Evolutionary conservation across 2,113 vertebrate species (phyloP), one percentile per base, ranked within the genome.

Genomic region (Xiphophorus couchianus): DNA sequence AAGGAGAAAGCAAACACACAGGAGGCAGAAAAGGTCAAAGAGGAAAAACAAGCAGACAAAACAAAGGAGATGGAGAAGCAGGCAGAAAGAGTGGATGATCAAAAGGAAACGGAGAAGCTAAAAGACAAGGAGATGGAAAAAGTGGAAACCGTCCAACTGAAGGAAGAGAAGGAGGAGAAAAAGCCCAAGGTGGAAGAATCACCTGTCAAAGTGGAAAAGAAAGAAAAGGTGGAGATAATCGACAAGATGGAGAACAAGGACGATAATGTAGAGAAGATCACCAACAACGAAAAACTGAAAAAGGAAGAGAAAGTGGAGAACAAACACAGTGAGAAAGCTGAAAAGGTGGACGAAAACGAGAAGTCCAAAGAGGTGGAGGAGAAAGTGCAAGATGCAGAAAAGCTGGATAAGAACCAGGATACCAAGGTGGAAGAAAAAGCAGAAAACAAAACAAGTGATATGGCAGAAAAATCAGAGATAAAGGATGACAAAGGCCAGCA

Each of bases 401-500:
- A 72, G 61, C 44, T 67, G 29, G 68, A 80, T 7, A 76, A 81
- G 37, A 37, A 37, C 1, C 79, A 89, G 28, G 81, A 81, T 44
- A 44, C 30, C 54, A 60, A 69, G n/a, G 62, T 29, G 74, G 64
- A 80, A 69, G 71, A 79, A 28, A 74, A 75, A 17, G 42, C 76
- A 1, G 85, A 85, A 31, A 66, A 80, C n/a, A 83, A 82, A 68
- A 62, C 71, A 22, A 35, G 39, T 5, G 83, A 91, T 25, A 78
- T 78, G 69, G 2, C 39, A 1, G 79, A 88, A 30, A 79, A 80
- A 33, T 27, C 29, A 0, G 86, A 91, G 33, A 44, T 31, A 48
- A 86, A 83, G 67, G 86, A 84, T 0, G 58, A 17, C 61, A 73
- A 84, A 60, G 84, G 81, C 70, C 78, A 79, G 30, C 79, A 42